Evolutionary conservation across 2,888 invertebrate species (phyloP), one percentile per base, ranked within the genome.

Genomic region (Leptinotarsa peninsularis): DNA sequence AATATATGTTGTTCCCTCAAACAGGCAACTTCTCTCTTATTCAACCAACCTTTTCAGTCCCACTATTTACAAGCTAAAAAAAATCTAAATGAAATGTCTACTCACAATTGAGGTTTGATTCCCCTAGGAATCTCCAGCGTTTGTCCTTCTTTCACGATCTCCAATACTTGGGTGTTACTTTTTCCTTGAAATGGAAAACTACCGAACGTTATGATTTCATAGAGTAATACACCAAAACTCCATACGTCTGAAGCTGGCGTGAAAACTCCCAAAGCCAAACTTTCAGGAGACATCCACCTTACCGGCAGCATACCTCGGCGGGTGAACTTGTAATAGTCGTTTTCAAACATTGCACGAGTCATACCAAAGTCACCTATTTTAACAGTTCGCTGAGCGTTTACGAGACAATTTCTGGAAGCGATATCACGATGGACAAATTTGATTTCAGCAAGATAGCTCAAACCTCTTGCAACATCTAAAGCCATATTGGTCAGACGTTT

Each of bases 321-420:
- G 85, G 94, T 95, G 86, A 97, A 96, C 80, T 94, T 93, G 88
- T 97, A 97, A 87, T 96, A 96, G 87, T 96, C 96, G 80, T 94
- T 94, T 83, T 96, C 96, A 86, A 93, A 95, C 87, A 95, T 95
- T 0, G 95, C 93, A 66, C 97, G 91, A 3, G 97, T 94, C 97
- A 97, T 96, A 60, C 97, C 97, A 88, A 97, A 98, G 88, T 98
- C 97, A 3, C 94, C 95, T 94, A 97, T 89, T 95, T 98, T 81
- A 90, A 94, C 91, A 0, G 90, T 89, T 69, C 92, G 89, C 82
- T 91, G 91, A 88, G 94, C 91, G 85, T 92, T 93, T 1, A 94
- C 91, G 56, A 94, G 86, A 85, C 93, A 94, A 86, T 94, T 94
- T 56, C 94, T 88, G 73, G 92, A 93, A 0, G 94, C 94, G 49